Conservation (phyloP, 2,888 invertebrate genomes). For the Heteropelma amictum region DNA sequence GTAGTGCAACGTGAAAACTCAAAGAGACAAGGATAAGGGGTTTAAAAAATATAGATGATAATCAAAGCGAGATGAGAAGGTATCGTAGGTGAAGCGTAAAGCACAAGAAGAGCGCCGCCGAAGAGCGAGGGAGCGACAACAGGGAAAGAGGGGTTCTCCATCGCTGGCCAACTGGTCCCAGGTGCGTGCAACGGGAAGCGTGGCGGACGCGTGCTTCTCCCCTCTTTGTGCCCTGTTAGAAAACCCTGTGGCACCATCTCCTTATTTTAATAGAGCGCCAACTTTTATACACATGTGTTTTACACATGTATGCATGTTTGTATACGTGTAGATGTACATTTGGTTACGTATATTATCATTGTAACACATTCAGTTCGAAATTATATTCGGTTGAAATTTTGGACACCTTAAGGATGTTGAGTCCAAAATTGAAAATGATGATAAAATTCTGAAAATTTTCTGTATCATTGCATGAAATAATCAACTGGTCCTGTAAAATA, state of each 20-base stretch:
- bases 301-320: neutral
- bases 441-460: no score
- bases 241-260: slow-evolving; percentile 41
- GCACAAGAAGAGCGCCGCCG: slow-evolving; percentile 47
- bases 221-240: slow-evolving; percentile 62
- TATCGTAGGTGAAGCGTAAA: slow-evolving; percentile 42
- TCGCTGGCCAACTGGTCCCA: slow-evolving; percentile 76
- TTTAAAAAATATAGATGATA: slow-evolving; percentile 6
- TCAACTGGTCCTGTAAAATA: no score
- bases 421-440: no score
- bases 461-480: no score
- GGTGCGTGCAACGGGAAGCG: slow-evolving; percentile 71
- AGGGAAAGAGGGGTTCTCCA: slow-evolving; percentile 55
- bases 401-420: no score
- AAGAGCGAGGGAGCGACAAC: neutral
- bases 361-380: no score
- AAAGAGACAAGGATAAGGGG: neutral
- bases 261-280: slow-evolving; percentile 36
- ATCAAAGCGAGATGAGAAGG: slow-evolving; percentile 45
- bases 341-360: neutral
- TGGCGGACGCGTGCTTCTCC: slow-evolving; percentile 74
- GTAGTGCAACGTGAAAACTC: slow-evolving; percentile 21
- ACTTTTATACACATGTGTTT: neutral
- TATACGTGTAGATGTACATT: neutral
- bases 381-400: no score